Base-by-base conservation (phyloP, 2,797 vertebrate genomes). In the Potorous gilbertii region DNA sequence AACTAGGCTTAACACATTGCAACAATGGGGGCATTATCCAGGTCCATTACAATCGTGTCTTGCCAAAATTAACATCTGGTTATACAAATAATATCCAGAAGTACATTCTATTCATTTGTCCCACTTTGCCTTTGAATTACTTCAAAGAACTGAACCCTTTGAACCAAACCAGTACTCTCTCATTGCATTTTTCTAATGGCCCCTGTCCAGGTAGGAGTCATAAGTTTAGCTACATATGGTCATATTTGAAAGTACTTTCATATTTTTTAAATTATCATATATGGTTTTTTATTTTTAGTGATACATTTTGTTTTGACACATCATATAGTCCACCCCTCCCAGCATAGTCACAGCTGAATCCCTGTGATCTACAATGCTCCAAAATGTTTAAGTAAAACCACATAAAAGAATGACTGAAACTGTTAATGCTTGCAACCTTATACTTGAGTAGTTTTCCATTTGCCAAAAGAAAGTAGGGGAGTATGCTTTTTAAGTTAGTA, bases 41-140 rank as follows among this genome's bases (percentile, higher is more conserved):
- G 90, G 57, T 55, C 31, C 40, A 34, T 55, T 6, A 74, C 50
- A 55, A 90, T 1, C 31, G 3, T 4, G 28, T 62, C 5, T 56
- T 90, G 46, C 90, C 57, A 55, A 59, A 16, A 40, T 50, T 54
- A 59, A 93, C 55, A 56, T 89, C 89, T n/a, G 3, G 40, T 92
- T 81, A 56, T 90, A 1, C 56, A 52, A 56, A 74, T 81, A 16
- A 9, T 54, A 24, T 12, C 57, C 31, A 2, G 74, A 56, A 93
- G 89, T 87, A 87, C 74, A 87, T 87, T 87, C 74, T 87, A 87
- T 87, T 87, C 74, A 87, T 50, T 87, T 87, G 74, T 27, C 74
- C 74, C 74, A 87, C 40, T 87, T 87, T 50, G 74, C 74, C 24
- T 87, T 87, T 87, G 74, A 87, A 87, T 87, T 87, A 87, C 74